Percentiles rank a stretch among this genome's conserved stretches.
Evolutionary conservation across 2,797 vertebrate genomes (phyloP).

Genomic region (Anguilla marmorata): DNA sequence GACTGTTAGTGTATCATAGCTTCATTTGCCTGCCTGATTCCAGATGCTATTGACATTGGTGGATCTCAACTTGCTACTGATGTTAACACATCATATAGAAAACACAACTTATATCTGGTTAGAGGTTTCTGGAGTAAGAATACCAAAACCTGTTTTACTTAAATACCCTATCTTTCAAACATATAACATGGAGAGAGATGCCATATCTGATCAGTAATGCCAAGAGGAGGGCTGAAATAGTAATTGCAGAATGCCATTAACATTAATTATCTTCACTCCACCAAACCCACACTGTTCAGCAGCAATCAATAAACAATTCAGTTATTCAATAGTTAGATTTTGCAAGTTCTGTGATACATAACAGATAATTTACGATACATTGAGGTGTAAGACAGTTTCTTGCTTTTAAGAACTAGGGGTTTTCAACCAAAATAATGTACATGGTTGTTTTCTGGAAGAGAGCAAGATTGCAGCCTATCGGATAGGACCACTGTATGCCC

Average conservation of each 20-base stretch:
- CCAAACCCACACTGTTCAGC: not conserved
- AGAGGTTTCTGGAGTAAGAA: not conserved
- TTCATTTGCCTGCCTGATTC: not conserved
- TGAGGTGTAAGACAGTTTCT: not conserved
- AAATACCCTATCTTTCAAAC: not conserved
- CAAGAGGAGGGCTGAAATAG: not conserved
- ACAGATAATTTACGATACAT: not conserved
- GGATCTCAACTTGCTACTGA: not conserved
- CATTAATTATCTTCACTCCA: not conserved
- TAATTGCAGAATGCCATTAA: not conserved
- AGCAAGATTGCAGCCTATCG: not conserved
- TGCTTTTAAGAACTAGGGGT: not conserved
- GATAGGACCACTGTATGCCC: constrained; percentile 14
- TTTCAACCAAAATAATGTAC: not conserved
- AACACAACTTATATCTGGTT: not conserved
- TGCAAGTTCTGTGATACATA: not conserved
- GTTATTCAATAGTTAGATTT: not conserved
- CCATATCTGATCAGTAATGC: not conserved
- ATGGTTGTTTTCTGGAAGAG: not conserved
- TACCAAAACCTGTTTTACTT: not conserved
- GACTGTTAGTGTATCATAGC: not conserved
- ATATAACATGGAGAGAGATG: not conserved
- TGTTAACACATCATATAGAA: not conserved
- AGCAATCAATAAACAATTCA: not conserved
- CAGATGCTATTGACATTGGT: not conserved